Base-by-base conservation (phyloP, 2,888 invertebrate genomes). In the Diaprepes abbreviatus region DNA sequence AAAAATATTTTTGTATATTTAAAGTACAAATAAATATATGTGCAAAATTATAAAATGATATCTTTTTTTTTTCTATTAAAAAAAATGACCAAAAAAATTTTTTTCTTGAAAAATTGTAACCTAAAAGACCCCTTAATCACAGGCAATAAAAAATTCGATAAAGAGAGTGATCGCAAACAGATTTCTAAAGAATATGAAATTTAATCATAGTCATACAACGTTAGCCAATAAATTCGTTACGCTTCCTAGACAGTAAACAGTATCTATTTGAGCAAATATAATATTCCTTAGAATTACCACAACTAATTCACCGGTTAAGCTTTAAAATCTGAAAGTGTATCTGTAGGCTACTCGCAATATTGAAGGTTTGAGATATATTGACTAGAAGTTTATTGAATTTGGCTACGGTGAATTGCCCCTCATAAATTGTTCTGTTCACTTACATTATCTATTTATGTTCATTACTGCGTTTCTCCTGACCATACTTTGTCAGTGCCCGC, bases 361-460 rank as follows among this genome's bases (percentile, higher is more conserved):
- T 40, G 64, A 64, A 55, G 54, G 31, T 19, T 21, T 16, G 33
- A 62, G 55, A 64, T 64, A 54, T 59, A 66, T 36, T 59, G 66
- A 59, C 50, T 52, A 28, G 52, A 16, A 45, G 73, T 57, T 72
- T 73, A 79, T 78, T 79, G 76, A 73, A 76, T 70, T 74, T 73
- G 73, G 76, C 74, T 70, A 76, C 76, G 77, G 66, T 74, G 75
- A 76, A 79, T 79, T 75, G 78, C 77, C 75, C 76, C 77, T 75
- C 78, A 79, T 81, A 80, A 81, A 81, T 81, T 77, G 77, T 62
- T 40, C 62, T 76, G 78, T 77, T 78, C 78, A 76, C 76, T 78
- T 74, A 74, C 78, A 79, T 80, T 80, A 80, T 78, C 77, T 79
- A 80, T 79, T 80, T 78, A 79, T 77, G 78, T 77, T 79, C 75